Evolutionary conservation across 2,888 invertebrate genomes (phyloP), one percentile per base, ranked within the genome.

Genomic region (Himalopsyche anomala): DNA sequence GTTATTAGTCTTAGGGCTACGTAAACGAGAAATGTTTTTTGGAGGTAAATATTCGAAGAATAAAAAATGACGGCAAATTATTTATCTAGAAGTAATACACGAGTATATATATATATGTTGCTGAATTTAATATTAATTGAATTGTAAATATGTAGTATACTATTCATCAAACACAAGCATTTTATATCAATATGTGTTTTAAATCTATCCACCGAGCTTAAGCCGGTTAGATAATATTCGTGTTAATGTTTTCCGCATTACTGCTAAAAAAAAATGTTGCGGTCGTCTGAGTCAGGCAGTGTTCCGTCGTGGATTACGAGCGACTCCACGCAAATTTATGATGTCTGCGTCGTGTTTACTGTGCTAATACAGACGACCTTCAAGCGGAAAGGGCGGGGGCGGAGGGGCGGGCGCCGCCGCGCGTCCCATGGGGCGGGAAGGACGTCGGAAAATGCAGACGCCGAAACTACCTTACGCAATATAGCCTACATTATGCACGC

Each of bases 301-400:
- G 74, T 74, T 74, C 74, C 74, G 36, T 28, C 74, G 74, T 36
- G 74, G 74, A 74, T 74, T 74, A 74, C 74, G 74, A 36, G 5
- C 74, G 74, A 28, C 36, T 74, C 74, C 74, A 74, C 74, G 15
- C 74, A 36, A 74, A 74, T 74, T 74, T 74, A 74, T 74, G 74
- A 74, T 74, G 74, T 74, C 74, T 74, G 74, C 74, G 19, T 12
- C 74, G 74, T 36, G 36, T 36, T 74, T 74, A 36, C 74, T 74
- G 74, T 74, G 74, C 74, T 74, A 74, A 74, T 74, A 74, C 74
- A 74, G 74, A 74, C 74, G 74, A 74, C 74, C 74, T 74, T 74
- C 74, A 74, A 15, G 74, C 74, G 74, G 74, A 19, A 36, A 28
- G 36, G 74, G 74, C 12, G 74, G 36, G 15, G 74, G 74, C 28